Base-by-base conservation (phyloP, 2,113 vertebrate genomes). In the Podarcis muralis region DNA sequence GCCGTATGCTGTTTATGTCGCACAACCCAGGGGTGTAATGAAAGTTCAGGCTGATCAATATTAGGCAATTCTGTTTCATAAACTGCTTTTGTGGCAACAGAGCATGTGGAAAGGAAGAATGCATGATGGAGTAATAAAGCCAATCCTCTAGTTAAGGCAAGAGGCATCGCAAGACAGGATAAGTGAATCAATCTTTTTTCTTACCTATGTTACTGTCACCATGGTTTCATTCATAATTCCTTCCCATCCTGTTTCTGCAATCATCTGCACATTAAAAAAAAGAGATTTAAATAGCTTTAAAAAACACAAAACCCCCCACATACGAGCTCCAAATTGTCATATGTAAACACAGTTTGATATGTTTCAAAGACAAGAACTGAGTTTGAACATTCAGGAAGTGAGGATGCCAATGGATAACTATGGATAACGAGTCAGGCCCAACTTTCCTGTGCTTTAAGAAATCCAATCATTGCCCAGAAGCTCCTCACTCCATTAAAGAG, bases 81-180 rank as follows among this genome's bases (percentile, higher is more conserved):
- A 77, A 76, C 57, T 85, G 71, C 87, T 91, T 93, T 93, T 81
- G 87, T 85, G 79, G 88, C 1, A 91, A 86, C 53, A 86, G 35
- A 91, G 87, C 48, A 72, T 88, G 22, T 11, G 8, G 57, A 53
- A 78, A 87, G 86, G 85, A 88, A 84, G 86, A 76, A 72, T 6
- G n/a, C 37, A 79, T 76, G 35, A 32, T 37, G 30, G 74, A 59
- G 93, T 16, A 68, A 80, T 30, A 84, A 90, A 90, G 83, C 77
- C 20, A 20, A 81, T 72, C 74, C 40, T 37, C 75, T 82, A 27
- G 66, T 80, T 35, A 76, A 43, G 53, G 68, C 77, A 81, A 71
- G 8, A 37, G n/a, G 20, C 83, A 66, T 66, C 27, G 87, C 85
- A 84, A 77, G 15, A 15, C 66, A 12, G 15, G 6, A 37, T 37